Percentiles rank a stretch among this genome's conserved stretches.
phyloP scores from a whole-genome alignment of 2,888 invertebrate genomes.

The Tyria jacobaeae region DNA sequence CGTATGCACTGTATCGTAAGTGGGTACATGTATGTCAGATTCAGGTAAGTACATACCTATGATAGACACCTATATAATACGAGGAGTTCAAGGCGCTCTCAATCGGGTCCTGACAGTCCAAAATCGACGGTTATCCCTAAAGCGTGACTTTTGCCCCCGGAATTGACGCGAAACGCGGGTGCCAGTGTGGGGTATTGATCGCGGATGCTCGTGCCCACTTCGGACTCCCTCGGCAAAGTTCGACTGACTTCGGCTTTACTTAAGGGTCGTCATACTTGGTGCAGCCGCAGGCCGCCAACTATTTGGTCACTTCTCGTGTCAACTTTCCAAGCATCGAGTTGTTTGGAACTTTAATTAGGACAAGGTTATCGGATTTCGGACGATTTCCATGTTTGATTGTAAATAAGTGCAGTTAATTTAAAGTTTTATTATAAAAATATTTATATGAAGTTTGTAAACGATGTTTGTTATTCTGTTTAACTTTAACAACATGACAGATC shows the following conservation, averaged over 20 bases:
- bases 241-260: constrained; percentile 78
- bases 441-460: not conserved
- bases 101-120: constrained; percentile 74
- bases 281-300: constrained; percentile 63
- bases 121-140: constrained; percentile 80
- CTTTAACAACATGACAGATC: not conserved
- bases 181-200: constrained; percentile 81
- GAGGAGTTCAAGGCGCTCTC: constrained; percentile 47
- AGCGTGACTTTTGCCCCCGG: constrained; percentile 84
- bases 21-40: not conserved
- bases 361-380: constrained; percentile 74
- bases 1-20: not conserved
- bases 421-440: not conserved
- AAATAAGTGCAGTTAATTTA: not conserved
- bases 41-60: not conserved
- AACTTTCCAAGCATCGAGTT: constrained; percentile 75
- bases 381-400: constrained; percentile 51
- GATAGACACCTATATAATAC: not conserved
- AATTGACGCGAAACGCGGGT: constrained; percentile 79
- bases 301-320: constrained; percentile 78
- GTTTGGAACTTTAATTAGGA: constrained; percentile 83
- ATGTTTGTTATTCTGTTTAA: not conserved
- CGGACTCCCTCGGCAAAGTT: constrained; percentile 71
- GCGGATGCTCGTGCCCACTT: constrained; percentile 74
- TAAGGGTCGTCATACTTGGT: constrained; percentile 65